These are phyloP conservation scores for Coelinius sp. DNA, from an alignment of 2,888 invertebrate genomes.

Conservation along the genomic window DNA sequence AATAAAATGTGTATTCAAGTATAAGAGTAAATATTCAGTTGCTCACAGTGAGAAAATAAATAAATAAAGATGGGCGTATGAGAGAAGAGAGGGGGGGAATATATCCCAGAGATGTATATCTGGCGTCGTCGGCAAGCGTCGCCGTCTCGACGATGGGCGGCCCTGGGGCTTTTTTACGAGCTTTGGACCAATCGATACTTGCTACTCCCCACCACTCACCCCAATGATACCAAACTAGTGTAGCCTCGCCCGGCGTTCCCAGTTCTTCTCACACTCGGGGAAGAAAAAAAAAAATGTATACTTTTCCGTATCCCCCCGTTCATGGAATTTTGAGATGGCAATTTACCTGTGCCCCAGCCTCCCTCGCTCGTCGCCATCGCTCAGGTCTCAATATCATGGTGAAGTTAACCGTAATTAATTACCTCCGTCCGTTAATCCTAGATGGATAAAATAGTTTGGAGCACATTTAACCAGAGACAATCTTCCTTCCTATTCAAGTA, in stretches of 20 bases:
- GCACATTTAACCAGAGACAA: not conserved
- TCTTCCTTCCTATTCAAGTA: not conserved
- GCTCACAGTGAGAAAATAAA: not conserved
- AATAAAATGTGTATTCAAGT: constrained; percentile 13
- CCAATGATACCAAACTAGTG: constrained; percentile 32
- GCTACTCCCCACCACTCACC: constrained; percentile 55
- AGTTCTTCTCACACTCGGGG: constrained; percentile 2
- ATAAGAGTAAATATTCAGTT: constrained; percentile 24
- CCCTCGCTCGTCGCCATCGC: constrained; percentile 31
- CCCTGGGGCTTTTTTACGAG: constrained; percentile 52
- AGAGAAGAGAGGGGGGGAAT: constrained; percentile 1
- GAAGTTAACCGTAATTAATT: constrained; percentile 40
- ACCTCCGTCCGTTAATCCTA: constrained; percentile 27
- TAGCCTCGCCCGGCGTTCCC: constrained; percentile 43
- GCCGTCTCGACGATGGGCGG: constrained; percentile 53
- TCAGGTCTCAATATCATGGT: not conserved
- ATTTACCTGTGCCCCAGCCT: not conserved
- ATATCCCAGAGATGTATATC: constrained; percentile 14
- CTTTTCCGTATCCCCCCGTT: not conserved
- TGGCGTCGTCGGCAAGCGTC: constrained; percentile 46
- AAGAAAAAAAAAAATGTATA: constrained; percentile 1
- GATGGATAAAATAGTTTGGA: not conserved
- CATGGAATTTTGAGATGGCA: not conserved
- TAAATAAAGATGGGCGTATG: constrained; percentile 33
- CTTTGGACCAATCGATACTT: constrained; percentile 64